Evolutionary conservation across 2,113 vertebrate species (phyloP).

Genomic region (Phyllostomus discolor): DNA sequence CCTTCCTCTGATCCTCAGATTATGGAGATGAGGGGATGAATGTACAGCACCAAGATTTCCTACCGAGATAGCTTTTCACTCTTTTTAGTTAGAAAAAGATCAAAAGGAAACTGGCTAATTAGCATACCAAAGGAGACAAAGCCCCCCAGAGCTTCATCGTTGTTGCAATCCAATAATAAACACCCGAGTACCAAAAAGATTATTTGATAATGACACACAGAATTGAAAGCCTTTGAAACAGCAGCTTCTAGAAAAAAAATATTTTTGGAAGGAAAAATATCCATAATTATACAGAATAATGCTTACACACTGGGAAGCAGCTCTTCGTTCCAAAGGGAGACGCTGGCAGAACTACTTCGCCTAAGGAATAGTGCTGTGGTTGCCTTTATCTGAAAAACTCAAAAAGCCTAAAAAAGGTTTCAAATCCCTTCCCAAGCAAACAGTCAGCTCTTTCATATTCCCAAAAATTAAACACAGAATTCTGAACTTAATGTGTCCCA

Average conservation of each 20-base stretch:
- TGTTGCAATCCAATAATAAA: conserved; percentile 90
- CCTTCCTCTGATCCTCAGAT: conserved; percentile 86
- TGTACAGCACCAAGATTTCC: conserved; percentile 85
- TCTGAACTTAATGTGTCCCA: conserved; percentile 52
- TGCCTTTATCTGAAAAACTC: conserved; percentile 73
- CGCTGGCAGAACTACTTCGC: conserved; percentile 71
- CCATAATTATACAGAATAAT: conserved; percentile 85
- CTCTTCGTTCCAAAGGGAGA: conserved; percentile 72
- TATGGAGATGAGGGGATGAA: conserved; percentile 87
- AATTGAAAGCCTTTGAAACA: conserved; percentile 88
- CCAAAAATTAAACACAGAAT: conserved; percentile 72
- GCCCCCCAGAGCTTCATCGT: conserved; percentile 85
- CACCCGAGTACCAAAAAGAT: conserved; percentile 87
- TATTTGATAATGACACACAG: conserved; percentile 88
- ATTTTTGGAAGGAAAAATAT: conserved; percentile 83
- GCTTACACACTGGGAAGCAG: conserved; percentile 72
- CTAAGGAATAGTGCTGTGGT: conserved; percentile 66
- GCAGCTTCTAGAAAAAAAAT: conserved; percentile 81
- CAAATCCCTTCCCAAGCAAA: conserved; percentile 74
- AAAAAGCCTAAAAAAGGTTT: conserved; percentile 70
- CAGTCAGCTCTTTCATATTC: conserved; percentile 71
- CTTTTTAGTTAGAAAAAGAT: conserved; percentile 86
- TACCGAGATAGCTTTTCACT: conserved; percentile 88
- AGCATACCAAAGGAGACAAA: conserved; percentile 89
- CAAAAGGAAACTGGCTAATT: conserved; percentile 87